Conservation (phyloP, 2,113 vertebrate genomes). For the Mus musculus region DNA sequence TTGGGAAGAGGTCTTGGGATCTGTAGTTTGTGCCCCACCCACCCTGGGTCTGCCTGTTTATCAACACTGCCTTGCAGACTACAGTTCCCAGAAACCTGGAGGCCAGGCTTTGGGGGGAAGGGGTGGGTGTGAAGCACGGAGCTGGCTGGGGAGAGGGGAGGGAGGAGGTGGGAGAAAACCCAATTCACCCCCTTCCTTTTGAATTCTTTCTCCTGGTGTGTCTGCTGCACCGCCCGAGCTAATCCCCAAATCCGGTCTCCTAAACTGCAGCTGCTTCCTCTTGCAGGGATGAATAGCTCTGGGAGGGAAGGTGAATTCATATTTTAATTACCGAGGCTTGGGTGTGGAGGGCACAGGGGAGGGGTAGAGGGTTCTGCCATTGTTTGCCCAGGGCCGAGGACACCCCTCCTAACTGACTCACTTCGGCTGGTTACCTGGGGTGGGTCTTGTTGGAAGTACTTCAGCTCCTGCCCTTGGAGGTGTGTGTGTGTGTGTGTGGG, state of each 20-base stretch:
- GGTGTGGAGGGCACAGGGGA: slow-evolving; percentile 59
- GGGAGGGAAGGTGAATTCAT: slow-evolving; percentile 75
- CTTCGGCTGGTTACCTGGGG: slow-evolving; percentile 70
- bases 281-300: slow-evolving; percentile 61
- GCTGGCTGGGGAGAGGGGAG: slow-evolving; percentile 62
- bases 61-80: slow-evolving; percentile 68
- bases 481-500: neutral
- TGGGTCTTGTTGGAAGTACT: neutral
- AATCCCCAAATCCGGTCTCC: slow-evolving; percentile 82
- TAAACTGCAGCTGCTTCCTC: slow-evolving; percentile 78
- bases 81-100: slow-evolving; percentile 83
- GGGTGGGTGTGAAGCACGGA: slow-evolving; percentile 57
- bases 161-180: slow-evolving; percentile 78
- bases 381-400: slow-evolving; percentile 25
- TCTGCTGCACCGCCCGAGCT: slow-evolving; percentile 78
- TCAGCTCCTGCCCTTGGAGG: neutral
- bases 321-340: slow-evolving; percentile 83
- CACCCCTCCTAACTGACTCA: slow-evolving; percentile 14
- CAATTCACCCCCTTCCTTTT: slow-evolving; percentile 77
- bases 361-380: slow-evolving; percentile 38
- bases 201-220: slow-evolving; percentile 82
- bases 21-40: slow-evolving; percentile 79
- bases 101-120: slow-evolving; percentile 72
- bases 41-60: slow-evolving; percentile 73
- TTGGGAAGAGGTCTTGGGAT: slow-evolving; percentile 77